phyloP scores from a whole-genome alignment of 2,888 invertebrate genomes.

The Iselma pallidipennis region DNA sequence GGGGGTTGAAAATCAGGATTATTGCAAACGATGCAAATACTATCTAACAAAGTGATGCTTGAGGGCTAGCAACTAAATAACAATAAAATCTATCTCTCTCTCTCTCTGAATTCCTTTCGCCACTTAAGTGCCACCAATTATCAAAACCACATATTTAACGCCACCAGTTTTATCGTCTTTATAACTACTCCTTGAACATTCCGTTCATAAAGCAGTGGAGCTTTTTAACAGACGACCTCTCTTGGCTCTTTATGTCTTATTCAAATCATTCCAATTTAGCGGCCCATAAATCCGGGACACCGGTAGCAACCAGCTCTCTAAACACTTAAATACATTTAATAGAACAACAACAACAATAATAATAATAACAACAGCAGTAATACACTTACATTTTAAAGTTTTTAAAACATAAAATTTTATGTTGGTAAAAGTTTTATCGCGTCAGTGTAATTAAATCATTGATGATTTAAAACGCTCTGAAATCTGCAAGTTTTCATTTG shows the following conservation, averaged over 20 bases:
- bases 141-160: too few species aligned
- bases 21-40: neutral
- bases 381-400: neutral
- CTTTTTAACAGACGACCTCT: neutral
- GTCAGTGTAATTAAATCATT: neutral
- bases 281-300: constrained; percentile 11
- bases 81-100: neutral
- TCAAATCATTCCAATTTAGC: constrained; percentile 24
- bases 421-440: neutral
- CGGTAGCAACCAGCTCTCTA: too few species aligned
- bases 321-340: too few species aligned
- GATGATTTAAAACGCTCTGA: neutral
- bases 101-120: neutral
- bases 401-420: too few species aligned
- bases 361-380: neutral
- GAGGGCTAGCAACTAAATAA: neutral
- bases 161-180: neutral
- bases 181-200: neutral
- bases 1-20: neutral
- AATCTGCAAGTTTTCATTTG: neutral
- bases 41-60: neutral
- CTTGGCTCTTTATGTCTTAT: constrained; percentile 4
- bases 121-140: neutral
- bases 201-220: neutral
- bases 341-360: neutral